These are phyloP conservation scores for Helicolenus hilgendorfi DNA, from an alignment of 2,797 vertebrate species.

Conservation along the genomic window DNA sequence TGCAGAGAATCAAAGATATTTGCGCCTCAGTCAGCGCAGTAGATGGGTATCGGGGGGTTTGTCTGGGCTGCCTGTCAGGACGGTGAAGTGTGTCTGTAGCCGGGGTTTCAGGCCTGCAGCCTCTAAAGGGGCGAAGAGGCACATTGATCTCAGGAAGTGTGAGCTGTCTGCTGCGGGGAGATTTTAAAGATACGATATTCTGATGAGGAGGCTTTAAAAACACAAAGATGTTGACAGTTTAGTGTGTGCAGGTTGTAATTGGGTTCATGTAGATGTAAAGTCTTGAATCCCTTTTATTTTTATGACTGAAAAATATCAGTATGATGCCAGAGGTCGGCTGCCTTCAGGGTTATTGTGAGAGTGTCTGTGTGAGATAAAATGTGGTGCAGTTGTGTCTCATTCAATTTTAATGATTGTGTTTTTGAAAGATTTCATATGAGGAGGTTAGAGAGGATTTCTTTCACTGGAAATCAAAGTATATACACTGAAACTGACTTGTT, in stretches of 20 bases:
- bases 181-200: not conserved
- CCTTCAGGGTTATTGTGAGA: not conserved
- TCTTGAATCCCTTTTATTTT: not conserved
- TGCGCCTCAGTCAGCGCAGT: not conserved
- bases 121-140: not conserved
- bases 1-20: slow-evolving; percentile 7
- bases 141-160: slow-evolving; percentile 19
- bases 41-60: not conserved
- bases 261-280: not conserved
- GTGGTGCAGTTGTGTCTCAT: not conserved
- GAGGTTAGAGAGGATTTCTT: not conserved
- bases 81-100: slow-evolving; percentile 2
- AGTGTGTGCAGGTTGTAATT: not conserved
- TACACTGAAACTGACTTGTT: not conserved
- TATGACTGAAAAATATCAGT: not conserved
- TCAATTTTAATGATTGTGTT: not conserved
- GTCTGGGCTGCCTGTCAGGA: slow-evolving; percentile 5
- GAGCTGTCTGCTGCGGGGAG: slow-evolving; percentile 8
- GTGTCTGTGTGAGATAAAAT: not conserved
- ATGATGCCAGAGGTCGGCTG: not conserved
- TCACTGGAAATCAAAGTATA: not conserved
- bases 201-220: slow-evolving; percentile 15
- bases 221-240: not conserved
- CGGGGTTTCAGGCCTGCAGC: not conserved
- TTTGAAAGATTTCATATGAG: not conserved